phyloP scores from a whole-genome alignment of 2,888 invertebrate species.

The Tiliacea citrago region DNA sequence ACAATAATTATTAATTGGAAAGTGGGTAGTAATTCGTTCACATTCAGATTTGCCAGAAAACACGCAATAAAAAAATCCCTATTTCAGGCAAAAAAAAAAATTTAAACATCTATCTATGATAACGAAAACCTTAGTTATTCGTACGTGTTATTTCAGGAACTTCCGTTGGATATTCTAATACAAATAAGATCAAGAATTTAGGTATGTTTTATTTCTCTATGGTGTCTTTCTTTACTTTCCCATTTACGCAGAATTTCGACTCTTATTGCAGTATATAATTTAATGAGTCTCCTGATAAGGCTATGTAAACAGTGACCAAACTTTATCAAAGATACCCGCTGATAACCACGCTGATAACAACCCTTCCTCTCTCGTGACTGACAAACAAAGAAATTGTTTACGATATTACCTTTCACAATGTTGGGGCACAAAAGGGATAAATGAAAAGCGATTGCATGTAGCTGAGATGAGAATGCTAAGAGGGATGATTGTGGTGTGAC shows the following conservation, averaged over 20 bases:
- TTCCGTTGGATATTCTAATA: slow-evolving; percentile 4
- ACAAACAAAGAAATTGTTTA: slow-evolving; percentile 45
- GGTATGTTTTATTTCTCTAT: slow-evolving; percentile 6
- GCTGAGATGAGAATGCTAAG: too few relatives aligned
- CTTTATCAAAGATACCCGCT: slow-evolving; percentile 74
- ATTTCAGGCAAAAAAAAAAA: slow-evolving; percentile 3
- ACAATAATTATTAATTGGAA: slow-evolving; percentile 19
- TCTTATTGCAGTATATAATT: slow-evolving; percentile 38
- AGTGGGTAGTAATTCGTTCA: slow-evolving; percentile 19
- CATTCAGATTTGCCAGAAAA: slow-evolving; percentile 1
- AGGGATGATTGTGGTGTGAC: too few relatives aligned
- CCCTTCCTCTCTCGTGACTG: slow-evolving; percentile 57
- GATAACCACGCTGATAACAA: slow-evolving; percentile 64
- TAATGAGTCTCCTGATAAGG: slow-evolving; percentile 67
- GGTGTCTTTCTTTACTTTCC: not conserved
- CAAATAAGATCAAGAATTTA: slow-evolving; percentile 17
- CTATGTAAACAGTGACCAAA: slow-evolving; percentile 77
- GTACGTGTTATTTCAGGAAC: slow-evolving; percentile 21
- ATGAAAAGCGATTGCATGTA: too few relatives aligned
- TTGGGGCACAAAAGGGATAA: not conserved
- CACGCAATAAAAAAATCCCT: slow-evolving; percentile 7
- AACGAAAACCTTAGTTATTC: slow-evolving; percentile 8
- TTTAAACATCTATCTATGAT: slow-evolving; percentile 6
- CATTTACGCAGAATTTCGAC: slow-evolving; percentile 8
- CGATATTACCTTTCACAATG: slow-evolving; percentile 10